These are phyloP conservation scores for Baryphthengus martii DNA, from an alignment of 2,113 vertebrate species.

Conservation along the genomic window DNA sequence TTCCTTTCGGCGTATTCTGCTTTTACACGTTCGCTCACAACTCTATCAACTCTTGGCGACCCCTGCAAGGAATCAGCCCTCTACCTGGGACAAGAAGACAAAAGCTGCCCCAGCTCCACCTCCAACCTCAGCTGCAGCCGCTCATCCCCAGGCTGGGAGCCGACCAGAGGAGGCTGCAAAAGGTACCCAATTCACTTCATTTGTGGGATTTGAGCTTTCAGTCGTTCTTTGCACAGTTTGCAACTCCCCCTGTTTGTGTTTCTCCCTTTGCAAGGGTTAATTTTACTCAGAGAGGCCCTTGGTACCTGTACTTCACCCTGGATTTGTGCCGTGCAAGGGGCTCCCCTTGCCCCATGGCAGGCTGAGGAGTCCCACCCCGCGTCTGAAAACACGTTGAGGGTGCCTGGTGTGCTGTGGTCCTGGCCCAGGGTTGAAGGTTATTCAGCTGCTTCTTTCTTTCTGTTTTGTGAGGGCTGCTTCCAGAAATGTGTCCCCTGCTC, in stretches of 20 bases:
- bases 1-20: not conserved
- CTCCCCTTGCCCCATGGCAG: not conserved
- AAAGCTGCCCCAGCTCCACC: not conserved
- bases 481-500: not conserved
- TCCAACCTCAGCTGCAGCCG: rapidly evolving
- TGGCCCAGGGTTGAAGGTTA: rapidly evolving
- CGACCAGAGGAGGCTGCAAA: not conserved
- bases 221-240: not conserved
- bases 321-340: not conserved
- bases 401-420: not conserved
- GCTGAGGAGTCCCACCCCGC: not conserved
- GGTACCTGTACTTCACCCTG: not conserved
- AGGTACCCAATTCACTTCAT: rapidly evolving
- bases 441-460: not conserved
- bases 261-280: not conserved
- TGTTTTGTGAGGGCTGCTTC: not conserved
- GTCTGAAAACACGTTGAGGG: rapidly evolving
- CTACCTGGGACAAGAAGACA: not conserved
- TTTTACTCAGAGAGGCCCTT: not conserved
- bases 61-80: not conserved
- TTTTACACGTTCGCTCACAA: rapidly evolving
- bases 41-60: not conserved
- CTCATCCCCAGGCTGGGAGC: not conserved
- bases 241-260: not conserved
- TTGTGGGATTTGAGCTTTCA: not conserved